Base-by-base conservation (phyloP, 2,113 vertebrate species). In the Heterotis niloticus region DNA sequence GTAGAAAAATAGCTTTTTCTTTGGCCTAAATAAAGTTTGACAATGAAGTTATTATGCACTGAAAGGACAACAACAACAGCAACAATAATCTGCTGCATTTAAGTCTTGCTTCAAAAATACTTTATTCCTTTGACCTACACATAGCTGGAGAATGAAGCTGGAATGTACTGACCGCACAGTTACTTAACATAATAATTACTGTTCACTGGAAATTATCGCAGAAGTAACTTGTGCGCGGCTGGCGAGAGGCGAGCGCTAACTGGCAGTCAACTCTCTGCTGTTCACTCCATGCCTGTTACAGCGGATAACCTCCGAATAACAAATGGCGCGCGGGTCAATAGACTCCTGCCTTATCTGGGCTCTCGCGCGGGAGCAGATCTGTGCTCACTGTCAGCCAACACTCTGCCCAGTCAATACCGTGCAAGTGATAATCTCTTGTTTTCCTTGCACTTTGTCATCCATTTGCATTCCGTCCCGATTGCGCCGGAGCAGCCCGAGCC, bases 361-460 rank as follows among this genome's bases (percentile, higher is more conserved):
- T 81, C 67, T 66, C 77, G 57, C 29, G 1, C 71, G 62, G 67
- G 67, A 64, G 66, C 64, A 82, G 84, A 87, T 84, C 85, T 23
- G 64, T 84, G 85, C 78, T 87, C 86, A 84, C 84, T 90, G 88
- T 90, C 90, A 90, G 76, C 86, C 80, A 82, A 90, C 89, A 90
- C 89, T 87, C 83, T 59, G 81, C 77, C 59, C 83, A 74, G 84
- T 87, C 80, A 83, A 89, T 87, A 86, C 81, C 66, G 34, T 75
- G 44, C 69, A 70, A 71, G 80, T 79, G 82, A 88, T 89, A 87
- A 87, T 89, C 82, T 86, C 78, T 84, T 86, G 78, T 85, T 82
- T 86, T 83, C 83, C 85, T 85, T 87, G 87, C 81, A 83, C 79
- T 82, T 80, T 81, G 80, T 88, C 88, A 87, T 84, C 82, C 79